phyloP scores from a whole-genome alignment of 1,140 invertebrate species.

The Augochlora pura region DNA sequence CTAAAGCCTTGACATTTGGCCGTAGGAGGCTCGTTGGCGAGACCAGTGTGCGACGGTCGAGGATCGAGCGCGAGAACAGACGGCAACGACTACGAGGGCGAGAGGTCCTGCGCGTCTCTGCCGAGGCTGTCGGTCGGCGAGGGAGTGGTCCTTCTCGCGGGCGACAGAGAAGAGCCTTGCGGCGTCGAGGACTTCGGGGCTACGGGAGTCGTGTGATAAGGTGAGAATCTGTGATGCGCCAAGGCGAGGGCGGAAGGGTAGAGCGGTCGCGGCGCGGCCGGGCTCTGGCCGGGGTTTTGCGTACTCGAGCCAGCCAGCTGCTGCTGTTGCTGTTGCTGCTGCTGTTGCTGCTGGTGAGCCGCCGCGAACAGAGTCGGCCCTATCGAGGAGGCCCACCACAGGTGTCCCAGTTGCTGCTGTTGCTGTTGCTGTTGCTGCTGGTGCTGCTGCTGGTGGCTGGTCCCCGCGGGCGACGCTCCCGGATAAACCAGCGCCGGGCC shows the following conservation, averaged over 20 bases:
- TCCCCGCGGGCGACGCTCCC: conserved; percentile 69
- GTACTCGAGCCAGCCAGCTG: conserved; percentile 68
- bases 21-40: too few relatives aligned
- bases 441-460: conserved; percentile 72
- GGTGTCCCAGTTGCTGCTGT: conserved; percentile 72
- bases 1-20: too few relatives aligned
- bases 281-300: conserved; percentile 67
- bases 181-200: conserved; percentile 68
- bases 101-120: conserved; percentile 75
- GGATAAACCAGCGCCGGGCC: conserved; percentile 77
- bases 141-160: conserved; percentile 75
- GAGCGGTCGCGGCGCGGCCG: conserved; percentile 78
- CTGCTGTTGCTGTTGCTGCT: conserved; percentile 73
- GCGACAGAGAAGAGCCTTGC: conserved; percentile 70
- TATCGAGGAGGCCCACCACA: conserved; percentile 78
- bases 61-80: not conserved
- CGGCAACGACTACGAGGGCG: conserved; percentile 75
- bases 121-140: conserved; percentile 77
- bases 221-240: conserved; percentile 78
- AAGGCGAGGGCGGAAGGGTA: conserved; percentile 77
- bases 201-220: conserved; percentile 72
- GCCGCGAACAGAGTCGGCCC: conserved; percentile 77
- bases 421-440: conserved; percentile 67
- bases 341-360: conserved; percentile 71
- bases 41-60: not conserved